Base-by-base conservation (phyloP, 2,113 vertebrate species). In the Glaucidium brasilianum region DNA sequence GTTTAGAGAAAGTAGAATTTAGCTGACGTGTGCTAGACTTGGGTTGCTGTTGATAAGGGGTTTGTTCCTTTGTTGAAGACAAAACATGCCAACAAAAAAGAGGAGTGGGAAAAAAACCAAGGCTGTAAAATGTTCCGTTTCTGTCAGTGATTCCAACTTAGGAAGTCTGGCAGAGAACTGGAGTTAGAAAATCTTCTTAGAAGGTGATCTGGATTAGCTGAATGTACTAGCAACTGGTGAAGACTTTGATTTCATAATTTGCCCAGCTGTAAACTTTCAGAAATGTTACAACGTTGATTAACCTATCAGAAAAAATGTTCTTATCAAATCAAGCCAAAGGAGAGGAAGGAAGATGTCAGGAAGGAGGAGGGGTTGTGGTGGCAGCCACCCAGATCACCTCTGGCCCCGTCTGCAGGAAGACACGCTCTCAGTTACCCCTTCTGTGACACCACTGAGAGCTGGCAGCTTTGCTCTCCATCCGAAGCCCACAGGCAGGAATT, bases 401-500 rank as follows among this genome's bases (percentile, higher is more conserved):
- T 74, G 81, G 52, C 66, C 64, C 8, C 39, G 5, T 27, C 71
- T 68, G 26, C 39, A 25, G 62, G 8, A 75, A 60, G 69, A 45
- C 8, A 12, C 1, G 3, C 56, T 22, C 5, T 0, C 55, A 8
- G 34, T 29, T 13, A 1, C 37, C n/a, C 9, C 2, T 15, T 47
- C 6, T n/a, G 56, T 45, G 82, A 52, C 0, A 0, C 7, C 37
- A 9, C 15, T 9, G 6, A 43, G 55, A 21, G 17, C 20, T 1
- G 2, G 43, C 63, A 80, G 72, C 43, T 64, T 25, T 34, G 8
- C 32, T 0, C 72, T 32, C 52, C 15, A 2, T 25, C 47, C 2
- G 3, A 52, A 73, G 73, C 69, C 81, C n/a, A 1, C 0, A 1
- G 85, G 72, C 79, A 21, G 52, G 17, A 11, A 0, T 10, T 37